Base-by-base conservation (phyloP, 2,888 invertebrate genomes). In the Erannis defoliaria region DNA sequence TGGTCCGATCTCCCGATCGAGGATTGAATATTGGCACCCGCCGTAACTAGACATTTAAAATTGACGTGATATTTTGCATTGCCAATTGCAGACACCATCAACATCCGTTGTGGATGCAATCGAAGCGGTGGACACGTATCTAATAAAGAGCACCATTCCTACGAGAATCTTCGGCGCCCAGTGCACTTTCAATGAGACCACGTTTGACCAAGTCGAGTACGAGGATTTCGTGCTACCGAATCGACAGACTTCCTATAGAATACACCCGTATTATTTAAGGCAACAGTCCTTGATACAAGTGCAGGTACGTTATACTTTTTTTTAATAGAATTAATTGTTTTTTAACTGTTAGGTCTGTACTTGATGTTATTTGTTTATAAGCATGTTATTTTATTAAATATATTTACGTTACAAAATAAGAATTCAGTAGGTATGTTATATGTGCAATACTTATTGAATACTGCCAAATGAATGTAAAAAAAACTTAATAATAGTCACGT, bases 141-240 rank as follows among this genome's bases (percentile, higher is more conserved):
- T 93, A 21, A 78, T 88, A 2, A 85, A 88, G 61, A 86, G 77
- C 57, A 79, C 79, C 10, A 84, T 93, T 19, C 90, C 93, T 0
- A 89, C 82, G 46, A 78, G 86, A 62, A 76, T 93, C 48, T 75
- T 92, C 26, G 90, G 93, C 8, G 73, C 75, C 0, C 88, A 90
- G 63, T 93, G 93, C 67, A 76, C 86, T 2, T 80, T 85, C 55
- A 93, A 91, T 59, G 81, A 75, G n/a, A 85, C 89, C 0, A 71
- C 65, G 6, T 84, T 79, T 49, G 77, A 77, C 26, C 89, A 93
- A 71, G 75, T 90, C 0, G 84, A 86, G 61, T 93, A 93, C 55
- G 95, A 95, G 81, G 95, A 95, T 76, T 95, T 94, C 64, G 87
- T 94, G 10, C 84, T 94, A 46, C 94, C 94, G 0, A 84, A 88